Percentiles rank a stretch among this genome's conserved stretches.
Evolutionary conservation across 2,113 vertebrate genomes (phyloP).

Genomic region (Chaetodon auriga): DNA sequence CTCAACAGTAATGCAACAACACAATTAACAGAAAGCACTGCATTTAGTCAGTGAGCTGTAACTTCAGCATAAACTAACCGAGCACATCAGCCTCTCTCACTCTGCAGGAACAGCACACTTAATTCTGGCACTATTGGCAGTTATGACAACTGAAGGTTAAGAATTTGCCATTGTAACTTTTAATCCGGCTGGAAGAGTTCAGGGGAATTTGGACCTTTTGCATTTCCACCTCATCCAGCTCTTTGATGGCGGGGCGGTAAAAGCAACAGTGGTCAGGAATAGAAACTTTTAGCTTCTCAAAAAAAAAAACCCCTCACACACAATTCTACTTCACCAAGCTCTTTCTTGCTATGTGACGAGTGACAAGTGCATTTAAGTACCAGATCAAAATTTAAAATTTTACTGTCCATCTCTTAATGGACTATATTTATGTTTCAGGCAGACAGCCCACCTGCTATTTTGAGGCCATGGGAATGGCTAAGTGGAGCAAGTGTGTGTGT

Average conservation of each 20-base stretch:
- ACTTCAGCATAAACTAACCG: background rate
- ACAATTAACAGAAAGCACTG: slow-evolving; percentile 6
- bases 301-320: background rate
- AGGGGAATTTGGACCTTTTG: background rate
- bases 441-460: slow-evolving; percentile 37
- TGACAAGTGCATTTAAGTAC: slow-evolving; percentile 16
- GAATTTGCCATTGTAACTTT: background rate
- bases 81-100: background rate
- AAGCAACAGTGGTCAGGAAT: background rate
- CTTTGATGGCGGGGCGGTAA: background rate
- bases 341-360: background rate
- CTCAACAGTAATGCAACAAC: background rate
- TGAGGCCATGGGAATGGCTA: background rate
- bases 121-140: background rate
- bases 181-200: background rate
- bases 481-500: slow-evolving; percentile 1
- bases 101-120: background rate
- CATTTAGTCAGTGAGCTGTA: background rate
- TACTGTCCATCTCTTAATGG: background rate
- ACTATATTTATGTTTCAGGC: slow-evolving; percentile 27
- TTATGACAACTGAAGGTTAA: background rate
- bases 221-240: background rate
- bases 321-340: slow-evolving; percentile 12
- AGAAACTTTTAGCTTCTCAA: slow-evolving; percentile 5
- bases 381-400: slow-evolving; percentile 23